Evolutionary conservation across 2,888 invertebrate species (phyloP).

Genomic region (Melanargia galathea): DNA sequence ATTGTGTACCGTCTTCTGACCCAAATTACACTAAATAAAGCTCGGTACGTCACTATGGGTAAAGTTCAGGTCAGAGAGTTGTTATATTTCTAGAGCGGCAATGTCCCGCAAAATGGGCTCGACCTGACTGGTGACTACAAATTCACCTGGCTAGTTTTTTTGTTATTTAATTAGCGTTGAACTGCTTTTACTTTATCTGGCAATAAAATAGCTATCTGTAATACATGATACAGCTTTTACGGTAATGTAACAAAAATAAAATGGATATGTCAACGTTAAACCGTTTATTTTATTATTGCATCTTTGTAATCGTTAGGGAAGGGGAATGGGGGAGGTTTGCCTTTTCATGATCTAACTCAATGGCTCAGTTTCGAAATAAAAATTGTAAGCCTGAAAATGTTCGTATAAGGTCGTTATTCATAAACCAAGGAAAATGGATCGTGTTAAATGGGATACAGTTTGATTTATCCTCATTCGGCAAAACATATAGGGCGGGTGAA

Average conservation of each 20-base stretch:
- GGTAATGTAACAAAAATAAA: too few relatives aligned
- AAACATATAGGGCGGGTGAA: neutral
- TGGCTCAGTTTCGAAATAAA: neutral
- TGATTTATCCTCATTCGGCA: neutral
- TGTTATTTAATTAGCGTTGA: neutral
- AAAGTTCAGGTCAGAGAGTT: neutral
- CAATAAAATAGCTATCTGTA: too few relatives aligned
- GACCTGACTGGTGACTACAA: too few relatives aligned
- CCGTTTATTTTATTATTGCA: too few relatives aligned
- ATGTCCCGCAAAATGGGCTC: neutral
- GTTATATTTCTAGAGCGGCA: neutral
- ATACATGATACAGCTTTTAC: too few relatives aligned
- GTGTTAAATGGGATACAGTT: neutral
- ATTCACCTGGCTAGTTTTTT: neutral
- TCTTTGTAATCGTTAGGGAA: too few relatives aligned
- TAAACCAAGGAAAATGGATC: neutral
- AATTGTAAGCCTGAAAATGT: neutral
- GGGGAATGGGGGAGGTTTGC: too few relatives aligned
- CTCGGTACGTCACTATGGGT: conserved; percentile 11
- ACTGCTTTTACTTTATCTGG: too few relatives aligned
- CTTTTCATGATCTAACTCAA: neutral
- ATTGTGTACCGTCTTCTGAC: conserved; percentile 31
- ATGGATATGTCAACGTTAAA: too few relatives aligned
- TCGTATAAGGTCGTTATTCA: neutral
- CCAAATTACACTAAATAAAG: conserved; percentile 26